Evolutionary conservation across 2,797 vertebrate genomes (phyloP).

Genomic region (Buceros bicornis): DNA sequence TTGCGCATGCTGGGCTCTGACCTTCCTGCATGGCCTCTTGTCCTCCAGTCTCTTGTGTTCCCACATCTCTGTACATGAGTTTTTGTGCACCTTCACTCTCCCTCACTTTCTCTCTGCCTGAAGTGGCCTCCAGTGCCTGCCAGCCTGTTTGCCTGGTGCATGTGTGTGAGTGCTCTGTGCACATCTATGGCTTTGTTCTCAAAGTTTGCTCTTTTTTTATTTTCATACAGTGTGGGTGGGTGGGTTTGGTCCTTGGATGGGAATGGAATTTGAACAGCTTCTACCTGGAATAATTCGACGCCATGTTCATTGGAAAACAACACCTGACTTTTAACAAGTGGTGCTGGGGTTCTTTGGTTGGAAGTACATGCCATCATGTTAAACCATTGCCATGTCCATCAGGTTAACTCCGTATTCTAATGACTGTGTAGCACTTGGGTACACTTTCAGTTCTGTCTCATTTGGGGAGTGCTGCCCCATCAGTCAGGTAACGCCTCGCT

Average conservation of each 20-base stretch:
- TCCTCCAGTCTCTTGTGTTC: background rate
- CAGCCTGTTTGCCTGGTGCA: conserved; percentile 62
- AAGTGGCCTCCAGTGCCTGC: background rate
- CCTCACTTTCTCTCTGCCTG: background rate
- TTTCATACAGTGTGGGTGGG: conserved; percentile 29
- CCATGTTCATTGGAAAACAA: conserved; percentile 1
- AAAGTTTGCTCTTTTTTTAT: conserved; percentile 15
- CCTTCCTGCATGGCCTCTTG: conserved; percentile 29
- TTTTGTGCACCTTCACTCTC: background rate
- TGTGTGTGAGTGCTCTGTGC: conserved; percentile 28
- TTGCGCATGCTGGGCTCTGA: conserved; percentile 18
- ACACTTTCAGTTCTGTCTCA: conserved; percentile 61
- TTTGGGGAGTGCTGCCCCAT: conserved; percentile 31
- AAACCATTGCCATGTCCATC: conserved; percentile 87
- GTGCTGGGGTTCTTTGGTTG: conserved; percentile 62
- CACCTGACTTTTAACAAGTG: conserved; percentile 21
- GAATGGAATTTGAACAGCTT: conserved; percentile 25
- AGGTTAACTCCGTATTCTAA: conserved; percentile 63
- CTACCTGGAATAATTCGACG: conserved; percentile 5
- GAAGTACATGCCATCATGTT: conserved; percentile 82
- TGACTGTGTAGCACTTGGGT: conserved; percentile 50
- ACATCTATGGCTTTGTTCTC: conserved; percentile 22
- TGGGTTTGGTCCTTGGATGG: conserved; percentile 18
- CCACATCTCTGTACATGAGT: background rate
- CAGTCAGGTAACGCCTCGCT: conserved; percentile 58